These are phyloP conservation scores for Perognathus longimembris DNA, from an alignment of 2,113 vertebrate species.

Conservation along the genomic window DNA sequence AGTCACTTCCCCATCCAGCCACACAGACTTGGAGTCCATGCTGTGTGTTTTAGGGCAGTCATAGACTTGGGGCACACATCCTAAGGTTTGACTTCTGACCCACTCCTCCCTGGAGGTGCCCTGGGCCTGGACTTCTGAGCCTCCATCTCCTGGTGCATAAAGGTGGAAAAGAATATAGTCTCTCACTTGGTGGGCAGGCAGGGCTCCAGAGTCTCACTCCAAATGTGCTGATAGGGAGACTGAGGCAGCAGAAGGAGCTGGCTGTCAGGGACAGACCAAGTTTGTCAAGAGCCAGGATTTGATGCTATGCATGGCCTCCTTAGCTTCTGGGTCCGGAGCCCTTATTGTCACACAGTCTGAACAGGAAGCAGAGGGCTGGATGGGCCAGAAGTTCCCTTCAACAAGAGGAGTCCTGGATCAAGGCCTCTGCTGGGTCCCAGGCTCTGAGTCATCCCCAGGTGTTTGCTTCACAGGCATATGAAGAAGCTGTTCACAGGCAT, in stretches of 20 bases:
- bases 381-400: not conserved
- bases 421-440: not conserved
- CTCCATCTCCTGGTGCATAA: not conserved
- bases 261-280: not conserved
- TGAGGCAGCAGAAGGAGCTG: rapidly evolving
- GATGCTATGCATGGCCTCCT: not conserved
- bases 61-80: not conserved
- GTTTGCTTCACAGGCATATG: not conserved
- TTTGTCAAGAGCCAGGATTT: not conserved
- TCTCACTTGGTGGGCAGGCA: not conserved
- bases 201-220: not conserved
- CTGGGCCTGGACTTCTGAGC: not conserved
- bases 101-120: not conserved
- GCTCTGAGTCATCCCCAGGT: not conserved
- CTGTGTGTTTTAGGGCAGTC: not conserved
- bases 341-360: not conserved
- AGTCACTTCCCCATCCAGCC: not conserved
- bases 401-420: not conserved
- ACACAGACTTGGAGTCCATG: not conserved
- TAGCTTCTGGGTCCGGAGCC: not conserved
- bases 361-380: not conserved
- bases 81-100: not conserved
- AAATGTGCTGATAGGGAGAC: not conserved
- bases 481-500: not conserved
- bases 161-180: not conserved